Conservation (phyloP, 2,888 invertebrate genomes). For the Sialis lutaria region DNA sequence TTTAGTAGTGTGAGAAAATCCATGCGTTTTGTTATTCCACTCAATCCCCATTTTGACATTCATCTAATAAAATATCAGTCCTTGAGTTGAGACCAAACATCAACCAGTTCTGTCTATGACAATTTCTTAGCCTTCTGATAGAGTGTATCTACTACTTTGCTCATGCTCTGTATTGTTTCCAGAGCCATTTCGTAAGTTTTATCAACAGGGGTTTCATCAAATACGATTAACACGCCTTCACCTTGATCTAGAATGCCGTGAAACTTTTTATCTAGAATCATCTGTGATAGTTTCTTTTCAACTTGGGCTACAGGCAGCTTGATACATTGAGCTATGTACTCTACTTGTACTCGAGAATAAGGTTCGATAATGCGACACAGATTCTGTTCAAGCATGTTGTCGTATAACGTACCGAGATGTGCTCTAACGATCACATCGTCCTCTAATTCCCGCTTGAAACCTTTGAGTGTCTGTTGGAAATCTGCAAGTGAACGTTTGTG, state of each 20-base stretch:
- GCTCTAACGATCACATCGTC: slow-evolving; percentile 95
- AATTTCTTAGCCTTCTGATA: slow-evolving; percentile 99
- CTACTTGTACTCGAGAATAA: slow-evolving; percentile 89
- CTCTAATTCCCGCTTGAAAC: slow-evolving; percentile 75
- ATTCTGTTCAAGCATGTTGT: slow-evolving; percentile 92
- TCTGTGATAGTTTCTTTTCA: slow-evolving; percentile 97
- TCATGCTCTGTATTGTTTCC: slow-evolving; percentile 97
- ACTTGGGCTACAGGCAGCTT: slow-evolving; percentile 80
- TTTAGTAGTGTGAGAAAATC: too few species aligned
- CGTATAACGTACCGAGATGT: slow-evolving; percentile 91
- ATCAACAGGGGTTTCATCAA: slow-evolving; percentile 86
- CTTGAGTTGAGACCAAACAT: too few species aligned
- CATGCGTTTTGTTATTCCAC: too few species aligned
- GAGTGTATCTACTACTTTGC: slow-evolving; percentile 97
- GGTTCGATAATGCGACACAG: slow-evolving; percentile 97
- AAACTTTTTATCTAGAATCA: slow-evolving; percentile 98
- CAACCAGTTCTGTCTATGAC: slow-evolving; percentile 36
- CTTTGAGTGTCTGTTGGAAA: slow-evolving; percentile 78
- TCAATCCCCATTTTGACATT: not conserved
- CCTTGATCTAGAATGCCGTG: slow-evolving; percentile 97
- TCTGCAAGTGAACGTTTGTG: slow-evolving; percentile 93
- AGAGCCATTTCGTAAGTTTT: slow-evolving; percentile 95
- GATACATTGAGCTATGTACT: slow-evolving; percentile 82
- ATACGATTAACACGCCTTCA: slow-evolving; percentile 92
- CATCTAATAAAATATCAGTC: too few species aligned